Conservation (phyloP, 2,888 invertebrate genomes). For the Abscondita cerata region DNA sequence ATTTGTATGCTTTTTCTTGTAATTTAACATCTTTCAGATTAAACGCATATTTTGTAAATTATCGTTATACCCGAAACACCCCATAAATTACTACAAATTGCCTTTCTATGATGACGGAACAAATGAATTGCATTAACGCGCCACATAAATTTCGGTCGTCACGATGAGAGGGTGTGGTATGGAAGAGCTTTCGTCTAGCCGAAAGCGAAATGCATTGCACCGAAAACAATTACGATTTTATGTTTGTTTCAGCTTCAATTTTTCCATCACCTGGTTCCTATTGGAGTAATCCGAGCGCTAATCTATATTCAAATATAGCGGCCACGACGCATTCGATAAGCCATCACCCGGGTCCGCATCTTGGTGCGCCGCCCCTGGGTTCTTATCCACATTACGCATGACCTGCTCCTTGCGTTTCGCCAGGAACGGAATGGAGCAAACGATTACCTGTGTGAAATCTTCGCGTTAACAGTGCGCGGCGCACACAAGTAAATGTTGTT, state of each 20-base stretch:
- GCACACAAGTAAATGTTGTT: slow-evolving; percentile 27
- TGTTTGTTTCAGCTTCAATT: slow-evolving; percentile 73
- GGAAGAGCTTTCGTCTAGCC: slow-evolving; percentile 18
- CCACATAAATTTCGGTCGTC: slow-evolving; percentile 34
- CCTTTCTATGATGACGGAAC: slow-evolving; percentile 35
- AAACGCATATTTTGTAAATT: slow-evolving; percentile 31
- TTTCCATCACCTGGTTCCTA: slow-evolving; percentile 91
- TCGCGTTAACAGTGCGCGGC: slow-evolving; percentile 7
- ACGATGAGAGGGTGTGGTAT: slow-evolving; percentile 26
- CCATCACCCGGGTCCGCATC: slow-evolving; percentile 77
- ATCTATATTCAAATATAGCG: slow-evolving; percentile 76
- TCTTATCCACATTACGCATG: slow-evolving; percentile 97
- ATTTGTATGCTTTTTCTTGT: slow-evolving; percentile 32
- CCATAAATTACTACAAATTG: slow-evolving; percentile 39
- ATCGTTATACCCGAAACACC: slow-evolving; percentile 27
- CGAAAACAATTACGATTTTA: slow-evolving; percentile 7
- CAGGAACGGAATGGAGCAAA: slow-evolving; percentile 31
- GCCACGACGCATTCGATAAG: slow-evolving; percentile 77
- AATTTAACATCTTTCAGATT: slow-evolving; percentile 26
- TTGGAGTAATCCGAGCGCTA: slow-evolving; percentile 92
- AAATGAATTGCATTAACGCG: slow-evolving; percentile 40
- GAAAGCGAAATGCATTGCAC: slow-evolving; percentile 14
- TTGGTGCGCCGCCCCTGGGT: slow-evolving; percentile 88
- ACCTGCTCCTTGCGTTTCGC: slow-evolving; percentile 61
- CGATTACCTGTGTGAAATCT: slow-evolving; percentile 24